phyloP scores from a whole-genome alignment of 2,113 vertebrate species.

The Saguinus midas region DNA sequence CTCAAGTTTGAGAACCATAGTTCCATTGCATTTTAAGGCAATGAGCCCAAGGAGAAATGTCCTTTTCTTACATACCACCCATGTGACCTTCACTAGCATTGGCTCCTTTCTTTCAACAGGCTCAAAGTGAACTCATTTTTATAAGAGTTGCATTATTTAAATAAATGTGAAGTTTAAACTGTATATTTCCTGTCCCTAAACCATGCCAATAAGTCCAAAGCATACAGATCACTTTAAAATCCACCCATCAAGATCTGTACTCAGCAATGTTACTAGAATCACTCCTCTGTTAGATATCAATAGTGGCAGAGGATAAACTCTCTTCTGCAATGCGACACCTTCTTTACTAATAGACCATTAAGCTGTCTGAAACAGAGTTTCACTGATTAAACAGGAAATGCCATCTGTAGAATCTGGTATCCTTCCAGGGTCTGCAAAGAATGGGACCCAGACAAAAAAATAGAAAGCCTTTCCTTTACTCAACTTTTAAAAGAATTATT shows the following conservation, averaged over 20 bases:
- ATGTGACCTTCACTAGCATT: not conserved
- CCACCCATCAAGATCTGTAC: not conserved
- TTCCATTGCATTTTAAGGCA: not conserved
- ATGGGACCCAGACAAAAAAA: not conserved
- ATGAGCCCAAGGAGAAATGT: not conserved
- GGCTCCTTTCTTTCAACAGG: not conserved
- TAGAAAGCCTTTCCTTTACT: not conserved
- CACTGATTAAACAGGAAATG: constrained; percentile 59
- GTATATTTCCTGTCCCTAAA: not conserved
- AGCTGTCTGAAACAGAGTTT: not conserved
- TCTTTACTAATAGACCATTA: constrained; percentile 30
- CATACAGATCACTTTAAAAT: not conserved
- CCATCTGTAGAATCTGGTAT: not conserved
- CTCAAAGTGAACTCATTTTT: not conserved
- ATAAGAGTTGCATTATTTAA: not conserved
- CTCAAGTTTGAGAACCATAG: not conserved
- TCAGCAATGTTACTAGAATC: not conserved
- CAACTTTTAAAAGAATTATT: not conserved
- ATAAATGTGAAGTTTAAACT: not conserved
- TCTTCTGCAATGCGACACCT: not conserved
- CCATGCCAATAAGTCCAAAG: not conserved
- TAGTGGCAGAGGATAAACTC: not conserved
- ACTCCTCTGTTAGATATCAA: not conserved
- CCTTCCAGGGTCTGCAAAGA: not conserved
- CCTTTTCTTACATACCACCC: not conserved